Base-by-base conservation (phyloP, 2,797 vertebrate genomes). In the Hozukius guyotensis region DNA sequence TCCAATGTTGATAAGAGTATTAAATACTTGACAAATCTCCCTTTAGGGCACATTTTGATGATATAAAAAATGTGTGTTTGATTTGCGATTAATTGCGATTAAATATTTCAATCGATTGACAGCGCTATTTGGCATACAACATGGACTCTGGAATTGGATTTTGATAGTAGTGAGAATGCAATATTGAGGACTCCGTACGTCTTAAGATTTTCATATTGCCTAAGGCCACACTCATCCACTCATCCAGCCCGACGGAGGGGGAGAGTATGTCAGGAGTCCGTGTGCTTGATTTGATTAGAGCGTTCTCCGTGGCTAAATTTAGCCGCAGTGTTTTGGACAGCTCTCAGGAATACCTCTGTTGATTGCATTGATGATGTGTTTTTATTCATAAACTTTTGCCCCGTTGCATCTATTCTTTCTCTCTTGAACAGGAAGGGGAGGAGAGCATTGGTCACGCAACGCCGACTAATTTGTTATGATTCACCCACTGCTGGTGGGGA, bases 341-440 rank as follows among this genome's bases (percentile, higher is more conserved):
- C 61, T 63, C 38, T 82, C 56, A 72, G 13, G 49, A 24, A 77
- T 55, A 75, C 62, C 46, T 83, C 64, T 53, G 9, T 25, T 82
- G 77, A 85, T 87, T 77, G 72, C 77, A 70, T n/a, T 80, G 68
- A 88, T 84, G 67, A 81, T 74, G 49, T 53, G 27, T 61, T 80
- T 82, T 75, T 68, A 59, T 81, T 70, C 42, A 69, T 74, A 72
- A 32, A 49, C 42, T 11, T 57, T 69, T 62, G 38, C 56, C 69
- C 73, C 8, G 1, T 57, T 63, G 38, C 55, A 31, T 72, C 3
- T 34, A 20, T 61, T 25, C 59, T 72, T 78, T 34, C 14, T 25
- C 36, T 6, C 11, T 18, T 32, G 4, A 60, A 52, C 16, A 74
- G 24, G 24, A 56, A 42, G 12, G 22, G 29, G 14, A 25, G 22